Percentiles rank a stretch among this genome's conserved stretches.
phyloP scores from a whole-genome alignment of 1,140 invertebrate genomes.

The Acromyrmex charruanus region DNA sequence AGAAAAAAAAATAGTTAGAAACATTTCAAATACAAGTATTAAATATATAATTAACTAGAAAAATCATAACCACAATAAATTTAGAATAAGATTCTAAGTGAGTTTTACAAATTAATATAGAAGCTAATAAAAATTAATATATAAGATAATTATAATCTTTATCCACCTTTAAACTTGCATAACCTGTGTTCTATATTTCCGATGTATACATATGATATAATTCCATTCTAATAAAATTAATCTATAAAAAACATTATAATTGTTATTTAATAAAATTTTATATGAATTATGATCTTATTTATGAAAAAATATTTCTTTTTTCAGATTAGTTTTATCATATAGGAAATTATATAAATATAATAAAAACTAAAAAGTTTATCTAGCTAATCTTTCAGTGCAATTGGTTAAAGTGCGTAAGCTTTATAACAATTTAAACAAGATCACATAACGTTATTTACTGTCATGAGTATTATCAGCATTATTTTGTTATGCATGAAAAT shows the following conservation, averaged over 20 bases:
- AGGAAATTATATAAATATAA: neutral
- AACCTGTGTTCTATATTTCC: neutral
- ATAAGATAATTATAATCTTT: neutral
- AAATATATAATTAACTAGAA: neutral
- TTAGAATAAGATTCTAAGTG: neutral
- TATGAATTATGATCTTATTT: neutral
- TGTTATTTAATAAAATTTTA: neutral
- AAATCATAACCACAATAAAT: neutral
- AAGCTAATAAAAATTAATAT: neutral
- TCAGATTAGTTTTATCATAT: neutral
- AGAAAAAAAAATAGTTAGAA: slow-evolving; percentile 9
- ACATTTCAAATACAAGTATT: slow-evolving; percentile 15
- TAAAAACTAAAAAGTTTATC: neutral
- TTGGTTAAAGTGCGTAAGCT: neutral
- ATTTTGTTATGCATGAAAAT: neutral
- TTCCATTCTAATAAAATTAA: neutral
- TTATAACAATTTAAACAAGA: slow-evolving; percentile 10
- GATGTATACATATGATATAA: neutral
- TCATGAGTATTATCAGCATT: neutral
- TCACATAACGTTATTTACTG: neutral
- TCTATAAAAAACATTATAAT: neutral
- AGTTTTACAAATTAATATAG: neutral
- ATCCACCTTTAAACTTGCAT: neutral
- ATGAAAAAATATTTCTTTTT: neutral
- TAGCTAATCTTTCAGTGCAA: neutral